Evolutionary conservation across 2,113 vertebrate species (phyloP).

Genomic region (Plecotus auritus): DNA sequence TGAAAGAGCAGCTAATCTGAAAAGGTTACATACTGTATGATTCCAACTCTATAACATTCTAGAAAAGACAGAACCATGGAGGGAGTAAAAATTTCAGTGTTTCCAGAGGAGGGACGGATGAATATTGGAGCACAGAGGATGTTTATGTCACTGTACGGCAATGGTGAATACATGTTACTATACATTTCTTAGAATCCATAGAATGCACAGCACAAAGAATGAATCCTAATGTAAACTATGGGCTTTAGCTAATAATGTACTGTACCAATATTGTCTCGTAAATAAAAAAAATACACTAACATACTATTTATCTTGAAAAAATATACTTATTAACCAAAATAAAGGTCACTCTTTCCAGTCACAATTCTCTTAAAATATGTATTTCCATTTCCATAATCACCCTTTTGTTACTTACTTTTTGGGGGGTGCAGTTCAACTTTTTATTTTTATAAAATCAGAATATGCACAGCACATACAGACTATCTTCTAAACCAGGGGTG

Average conservation of each 20-base stretch:
- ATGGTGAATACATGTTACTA: background rate
- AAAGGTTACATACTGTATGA: background rate
- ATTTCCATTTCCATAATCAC: constrained; percentile 36
- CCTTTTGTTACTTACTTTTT: background rate
- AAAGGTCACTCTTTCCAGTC: background rate
- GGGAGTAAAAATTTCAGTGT: background rate
- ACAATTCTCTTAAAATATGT: constrained; percentile 32
- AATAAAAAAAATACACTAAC: background rate
- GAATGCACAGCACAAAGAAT: background rate
- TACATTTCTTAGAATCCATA: background rate
- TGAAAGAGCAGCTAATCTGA: background rate
- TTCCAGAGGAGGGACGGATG: background rate
- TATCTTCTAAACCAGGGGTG: background rate
- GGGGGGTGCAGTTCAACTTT: background rate
- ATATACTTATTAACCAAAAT: background rate
- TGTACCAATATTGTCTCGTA: background rate
- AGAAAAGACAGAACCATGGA: background rate
- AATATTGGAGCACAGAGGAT: background rate
- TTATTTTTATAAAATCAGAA: background rate
- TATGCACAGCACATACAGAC: too few species aligned
- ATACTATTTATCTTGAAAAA: background rate
- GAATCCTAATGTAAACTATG: background rate
- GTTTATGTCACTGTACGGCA: background rate
- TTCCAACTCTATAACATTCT: background rate
- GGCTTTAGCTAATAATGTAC: background rate